phyloP scores from a whole-genome alignment of 2,888 invertebrate species.

The Chironomus riparius region DNA sequence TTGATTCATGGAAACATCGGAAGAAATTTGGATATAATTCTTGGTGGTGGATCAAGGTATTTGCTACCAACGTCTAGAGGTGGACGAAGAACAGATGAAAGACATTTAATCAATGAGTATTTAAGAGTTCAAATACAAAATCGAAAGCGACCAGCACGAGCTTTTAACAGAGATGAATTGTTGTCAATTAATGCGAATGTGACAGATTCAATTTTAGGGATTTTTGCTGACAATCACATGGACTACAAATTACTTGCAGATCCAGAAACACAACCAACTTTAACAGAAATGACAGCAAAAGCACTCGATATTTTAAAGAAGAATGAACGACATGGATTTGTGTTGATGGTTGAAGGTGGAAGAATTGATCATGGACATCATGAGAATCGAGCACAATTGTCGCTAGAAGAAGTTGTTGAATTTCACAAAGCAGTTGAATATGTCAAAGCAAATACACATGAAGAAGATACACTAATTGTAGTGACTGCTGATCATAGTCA shows the following conservation, averaged over 20 bases:
- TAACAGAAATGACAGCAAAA: slow-evolving; percentile 62
- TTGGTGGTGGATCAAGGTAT: slow-evolving; percentile 44
- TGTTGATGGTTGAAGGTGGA: slow-evolving; percentile 63
- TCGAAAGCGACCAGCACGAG: slow-evolving; percentile 37
- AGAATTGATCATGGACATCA: slow-evolving; percentile 67
- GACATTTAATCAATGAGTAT: slow-evolving; percentile 25
- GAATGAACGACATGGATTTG: slow-evolving; percentile 52
- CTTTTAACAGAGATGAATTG: slow-evolving; percentile 45
- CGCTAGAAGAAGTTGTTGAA: slow-evolving; percentile 65
- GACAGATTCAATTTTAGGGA: slow-evolving; percentile 50
- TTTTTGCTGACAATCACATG: slow-evolving; percentile 54
- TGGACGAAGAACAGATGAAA: slow-evolving; percentile 1
- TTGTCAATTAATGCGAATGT: slow-evolving; percentile 29
- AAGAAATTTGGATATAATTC: slow-evolving; percentile 42
- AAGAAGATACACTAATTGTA: slow-evolving; percentile 60
- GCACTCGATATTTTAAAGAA: slow-evolving; percentile 57
- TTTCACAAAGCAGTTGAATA: slow-evolving; percentile 56
- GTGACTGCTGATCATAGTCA: slow-evolving; percentile 69
- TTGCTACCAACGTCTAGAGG: slow-evolving; percentile 45
- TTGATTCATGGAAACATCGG: slow-evolving; percentile 53
- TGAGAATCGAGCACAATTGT: slow-evolving; percentile 50
- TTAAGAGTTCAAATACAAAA: neutral
- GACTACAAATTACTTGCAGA: slow-evolving; percentile 48
- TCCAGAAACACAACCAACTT: slow-evolving; percentile 48
- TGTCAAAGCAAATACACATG: slow-evolving; percentile 48